A percentile compares a stretch with the other conserved stretches of the same genome.
These are phyloP conservation scores for Agapornis canus DNA, from an alignment of 2,797 vertebrate genomes.

Conservation along the genomic window DNA sequence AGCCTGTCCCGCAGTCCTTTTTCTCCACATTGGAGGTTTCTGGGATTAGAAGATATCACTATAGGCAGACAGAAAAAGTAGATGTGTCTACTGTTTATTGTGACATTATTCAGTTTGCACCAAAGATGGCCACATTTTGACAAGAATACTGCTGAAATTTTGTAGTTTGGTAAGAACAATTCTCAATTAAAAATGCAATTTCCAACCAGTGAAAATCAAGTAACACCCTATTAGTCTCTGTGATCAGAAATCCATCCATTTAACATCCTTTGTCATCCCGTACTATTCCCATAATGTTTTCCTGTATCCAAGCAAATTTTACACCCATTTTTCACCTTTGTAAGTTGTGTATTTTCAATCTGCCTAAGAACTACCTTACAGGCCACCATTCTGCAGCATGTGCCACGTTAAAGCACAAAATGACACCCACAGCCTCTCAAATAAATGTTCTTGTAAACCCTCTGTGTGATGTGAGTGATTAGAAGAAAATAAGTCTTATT, in stretches of 20 bases:
- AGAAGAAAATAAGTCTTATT: neutral
- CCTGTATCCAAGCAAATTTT: neutral
- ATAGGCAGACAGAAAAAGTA: neutral
- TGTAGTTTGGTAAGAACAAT: neutral
- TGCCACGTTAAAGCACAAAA: neutral
- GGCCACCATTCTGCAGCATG: neutral
- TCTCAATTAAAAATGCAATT: neutral
- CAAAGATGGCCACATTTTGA: neutral
- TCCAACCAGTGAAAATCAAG: neutral
- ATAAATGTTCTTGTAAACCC: neutral
- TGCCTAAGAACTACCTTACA: neutral
- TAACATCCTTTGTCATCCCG: neutral
- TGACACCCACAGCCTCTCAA: neutral
- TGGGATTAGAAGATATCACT: neutral
- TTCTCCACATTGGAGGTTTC: neutral
- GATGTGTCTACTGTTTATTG: neutral
- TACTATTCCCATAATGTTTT: neutral
- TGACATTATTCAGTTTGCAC: neutral
- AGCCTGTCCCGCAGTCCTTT: neutral
- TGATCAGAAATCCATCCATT: neutral
- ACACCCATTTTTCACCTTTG: neutral
- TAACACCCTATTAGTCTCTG: neutral
- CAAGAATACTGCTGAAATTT: neutral
- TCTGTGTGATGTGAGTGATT: neutral
- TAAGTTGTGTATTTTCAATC: neutral